Evolutionary conservation across 35 echinoderm and acorn worm species (phyloP).

Genomic region (Acanthaster planci): DNA sequence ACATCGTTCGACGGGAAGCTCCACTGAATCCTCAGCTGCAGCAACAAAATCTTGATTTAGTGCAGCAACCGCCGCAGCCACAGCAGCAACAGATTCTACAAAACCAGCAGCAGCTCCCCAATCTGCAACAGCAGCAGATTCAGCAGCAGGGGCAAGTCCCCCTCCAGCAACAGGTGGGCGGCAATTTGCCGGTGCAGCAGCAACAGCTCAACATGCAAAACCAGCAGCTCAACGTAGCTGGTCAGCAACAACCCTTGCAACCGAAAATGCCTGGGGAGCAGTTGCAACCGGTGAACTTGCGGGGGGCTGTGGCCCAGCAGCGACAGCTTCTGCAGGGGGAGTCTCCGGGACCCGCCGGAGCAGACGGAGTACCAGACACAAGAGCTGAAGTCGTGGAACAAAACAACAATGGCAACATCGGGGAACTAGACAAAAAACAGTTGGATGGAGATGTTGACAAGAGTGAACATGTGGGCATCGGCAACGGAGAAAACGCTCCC

Average conservation of each 20-base stretch:
- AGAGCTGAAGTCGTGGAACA: neutral
- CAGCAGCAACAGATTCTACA: slow-evolving; percentile 27
- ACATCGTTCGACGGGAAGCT: slow-evolving; percentile 25
- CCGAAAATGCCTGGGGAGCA: neutral
- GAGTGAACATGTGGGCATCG: neutral
- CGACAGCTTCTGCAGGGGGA: slow-evolving; percentile 29
- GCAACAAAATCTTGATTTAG: neutral
- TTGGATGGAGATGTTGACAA: slow-evolving; percentile 4
- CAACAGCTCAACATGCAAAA: slow-evolving; percentile 19
- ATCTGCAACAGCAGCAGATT: neutral
- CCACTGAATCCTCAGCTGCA: neutral
- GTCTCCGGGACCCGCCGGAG: neutral
- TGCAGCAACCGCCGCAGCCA: neutral
- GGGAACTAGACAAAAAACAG: neutral
- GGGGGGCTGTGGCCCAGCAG: slow-evolving; percentile 1
- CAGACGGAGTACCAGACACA: neutral
- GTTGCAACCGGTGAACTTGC: neutral
- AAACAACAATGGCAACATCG: slow-evolving; percentile 12
- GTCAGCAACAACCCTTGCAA: neutral
- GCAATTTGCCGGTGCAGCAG: neutral
- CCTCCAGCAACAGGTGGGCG: neutral
- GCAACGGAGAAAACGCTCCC: neutral
- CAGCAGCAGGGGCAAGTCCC: neutral
- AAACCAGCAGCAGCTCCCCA: neutral
- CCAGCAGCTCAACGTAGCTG: slow-evolving; percentile 27